phyloP scores from a whole-genome alignment of 2,797 vertebrate genomes.

The Florisuga fusca region DNA sequence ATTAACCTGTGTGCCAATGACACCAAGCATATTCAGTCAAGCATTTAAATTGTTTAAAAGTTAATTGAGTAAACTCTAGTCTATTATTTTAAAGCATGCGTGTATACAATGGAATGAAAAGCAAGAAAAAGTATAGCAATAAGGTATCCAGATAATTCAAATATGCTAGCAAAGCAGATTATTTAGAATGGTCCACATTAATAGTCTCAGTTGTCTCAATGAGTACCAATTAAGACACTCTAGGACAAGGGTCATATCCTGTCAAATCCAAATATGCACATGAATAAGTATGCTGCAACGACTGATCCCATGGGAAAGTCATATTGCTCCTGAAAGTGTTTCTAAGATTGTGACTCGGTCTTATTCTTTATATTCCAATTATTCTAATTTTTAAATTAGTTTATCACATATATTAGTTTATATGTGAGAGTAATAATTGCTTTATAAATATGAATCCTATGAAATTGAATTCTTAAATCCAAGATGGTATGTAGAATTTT shows the following conservation, averaged over 20 bases:
- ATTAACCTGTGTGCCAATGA: conserved; percentile 67
- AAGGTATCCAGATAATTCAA: background rate
- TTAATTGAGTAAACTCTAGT: conserved; percentile 53
- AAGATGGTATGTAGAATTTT: background rate
- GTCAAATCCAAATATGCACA: background rate
- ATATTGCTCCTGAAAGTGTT: background rate
- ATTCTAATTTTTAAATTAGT: background rate
- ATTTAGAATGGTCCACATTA: background rate
- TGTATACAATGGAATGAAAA: conserved; percentile 23
- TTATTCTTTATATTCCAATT: conserved; percentile 8
- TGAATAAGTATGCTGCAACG: background rate
- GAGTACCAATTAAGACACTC: background rate
- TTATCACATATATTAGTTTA: too few relatives aligned
- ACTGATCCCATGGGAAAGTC: background rate
- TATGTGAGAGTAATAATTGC: background rate
- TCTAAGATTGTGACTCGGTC: background rate
- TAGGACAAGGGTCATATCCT: background rate
- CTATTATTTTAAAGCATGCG: background rate
- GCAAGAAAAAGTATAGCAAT: conserved; percentile 1
- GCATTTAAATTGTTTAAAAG: conserved; percentile 68
- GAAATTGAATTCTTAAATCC: conserved; percentile 8
- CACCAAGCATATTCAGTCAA: conserved; percentile 64
- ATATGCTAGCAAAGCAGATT: background rate
- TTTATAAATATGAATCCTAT: background rate
- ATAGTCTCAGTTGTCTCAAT: background rate